Evolutionary conservation across 2,888 invertebrate genomes (phyloP), one percentile per base, ranked within the genome.

Genomic region (Epistrophe grossulariae): DNA sequence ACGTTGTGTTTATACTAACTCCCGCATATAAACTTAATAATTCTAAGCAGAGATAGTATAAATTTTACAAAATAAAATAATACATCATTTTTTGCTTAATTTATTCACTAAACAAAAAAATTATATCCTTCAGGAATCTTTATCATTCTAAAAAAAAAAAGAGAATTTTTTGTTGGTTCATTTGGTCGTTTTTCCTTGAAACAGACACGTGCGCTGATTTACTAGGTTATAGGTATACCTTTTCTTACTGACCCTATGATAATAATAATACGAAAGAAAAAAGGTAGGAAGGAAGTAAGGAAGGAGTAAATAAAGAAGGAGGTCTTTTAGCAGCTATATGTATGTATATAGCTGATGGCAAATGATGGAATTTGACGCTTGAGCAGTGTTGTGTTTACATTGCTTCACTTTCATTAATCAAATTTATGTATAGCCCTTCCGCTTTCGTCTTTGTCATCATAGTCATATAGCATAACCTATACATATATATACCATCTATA

Each of bases 361-460:
- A n/a, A 70, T 70, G 70, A 55, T 70, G 52, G n/a, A 70, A 70
- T 70, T 70, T 70, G 70, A 70, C 52, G 70, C 70, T 70, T 55
- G 52, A 70, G 52, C 70, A 40, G 70, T 70, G 40, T 68, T 68
- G 3, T 68, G 68, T 70, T 70, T 70, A 40, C 15, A 24, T 55
- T 70, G 40, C 70, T 40, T 70, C 48, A 70, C 52, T 70, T 70
- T 70, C 70, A 70, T 70, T 70, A 70, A 70, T 70, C 70, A 70
- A 70, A 55, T 70, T 70, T 70, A 70, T 70, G 2, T 52, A 24
- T 24, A 35, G 52, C 55, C 70, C 52, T 52, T 70, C 70, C 24
- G 24, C 38, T 15, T 38, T 40, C 24, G n/a, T 13, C n/a, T 8
- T 52, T 1, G 55, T 13, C 24, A 52, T 24, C 24, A 24, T 24